Evolutionary conservation across 2,888 invertebrate species (phyloP).

Genomic region (Ophraella communa): DNA sequence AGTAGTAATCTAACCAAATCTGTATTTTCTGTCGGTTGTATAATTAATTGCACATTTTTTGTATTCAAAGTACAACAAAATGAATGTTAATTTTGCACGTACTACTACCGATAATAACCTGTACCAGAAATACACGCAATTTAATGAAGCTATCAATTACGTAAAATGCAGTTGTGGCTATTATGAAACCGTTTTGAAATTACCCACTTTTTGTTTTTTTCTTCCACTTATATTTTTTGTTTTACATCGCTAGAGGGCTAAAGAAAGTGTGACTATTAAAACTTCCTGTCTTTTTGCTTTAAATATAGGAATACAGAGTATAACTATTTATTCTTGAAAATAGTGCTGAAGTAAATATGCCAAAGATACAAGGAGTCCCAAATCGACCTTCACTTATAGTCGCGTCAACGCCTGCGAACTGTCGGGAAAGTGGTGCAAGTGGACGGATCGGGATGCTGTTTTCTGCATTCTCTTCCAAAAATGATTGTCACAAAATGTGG

Average conservation of each 20-base stretch:
- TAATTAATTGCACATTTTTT: background rate
- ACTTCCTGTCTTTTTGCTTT: background rate
- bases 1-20: background rate
- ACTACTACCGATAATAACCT: background rate
- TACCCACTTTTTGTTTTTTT: background rate
- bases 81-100: background rate
- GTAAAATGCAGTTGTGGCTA: background rate
- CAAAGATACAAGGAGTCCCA: no score
- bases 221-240: background rate
- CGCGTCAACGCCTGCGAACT: no score
- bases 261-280: background rate
- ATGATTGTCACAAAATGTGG: no score
- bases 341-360: no score
- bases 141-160: slow-evolving; percentile 2
- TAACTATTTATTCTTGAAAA: no score
- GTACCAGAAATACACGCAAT: slow-evolving; percentile 1
- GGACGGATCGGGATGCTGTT: no score
- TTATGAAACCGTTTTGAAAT: slow-evolving; percentile 4
- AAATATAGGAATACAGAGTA: no score
- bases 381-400: no score
- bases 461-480: no score
- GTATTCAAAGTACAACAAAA: background rate
- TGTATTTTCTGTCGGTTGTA: background rate
- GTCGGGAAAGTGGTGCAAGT: no score
- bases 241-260: background rate